Evolutionary conservation across 2,797 vertebrate genomes (phyloP).

Genomic region (Aldrovandia affinis): DNA sequence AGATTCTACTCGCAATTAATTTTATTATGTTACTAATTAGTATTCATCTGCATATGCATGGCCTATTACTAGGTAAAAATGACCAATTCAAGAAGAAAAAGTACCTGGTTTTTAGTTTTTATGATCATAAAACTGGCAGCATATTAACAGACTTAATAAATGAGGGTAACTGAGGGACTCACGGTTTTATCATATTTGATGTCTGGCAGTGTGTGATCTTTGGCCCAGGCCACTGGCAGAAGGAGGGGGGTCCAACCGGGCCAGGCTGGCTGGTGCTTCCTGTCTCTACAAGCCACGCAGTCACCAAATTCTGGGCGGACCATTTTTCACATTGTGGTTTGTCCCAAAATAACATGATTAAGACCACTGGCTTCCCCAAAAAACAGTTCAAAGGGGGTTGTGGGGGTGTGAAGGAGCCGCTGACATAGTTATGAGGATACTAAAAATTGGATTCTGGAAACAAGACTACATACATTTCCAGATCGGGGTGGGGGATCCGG

Average conservation of each 20-base stretch:
- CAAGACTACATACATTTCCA: conserved; percentile 14
- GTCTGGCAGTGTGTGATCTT: not conserved
- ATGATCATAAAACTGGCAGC: not conserved
- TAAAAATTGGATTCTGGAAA: conserved; percentile 16
- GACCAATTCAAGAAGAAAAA: not conserved
- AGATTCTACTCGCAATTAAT: not conserved
- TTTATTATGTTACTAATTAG: not conserved
- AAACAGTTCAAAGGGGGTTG: not conserved
- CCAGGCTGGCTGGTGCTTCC: not conserved
- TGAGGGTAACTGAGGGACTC: not conserved
- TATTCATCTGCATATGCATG: not conserved
- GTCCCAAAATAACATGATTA: conserved; percentile 47
- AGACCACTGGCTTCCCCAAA: conserved; percentile 45
- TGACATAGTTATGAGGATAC: not conserved
- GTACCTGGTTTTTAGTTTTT: not conserved
- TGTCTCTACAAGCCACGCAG: not conserved
- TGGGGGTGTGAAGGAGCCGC: not conserved
- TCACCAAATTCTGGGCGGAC: not conserved
- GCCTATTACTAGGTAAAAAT: not conserved
- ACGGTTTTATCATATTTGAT: not conserved
- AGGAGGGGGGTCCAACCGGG: not conserved
- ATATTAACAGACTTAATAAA: not conserved
- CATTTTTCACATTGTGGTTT: not conserved
- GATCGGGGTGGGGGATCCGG: not conserved
- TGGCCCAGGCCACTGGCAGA: not conserved